Conservation (phyloP, 1,140 invertebrate genomes). For the Oedothorax gibbosus region DNA sequence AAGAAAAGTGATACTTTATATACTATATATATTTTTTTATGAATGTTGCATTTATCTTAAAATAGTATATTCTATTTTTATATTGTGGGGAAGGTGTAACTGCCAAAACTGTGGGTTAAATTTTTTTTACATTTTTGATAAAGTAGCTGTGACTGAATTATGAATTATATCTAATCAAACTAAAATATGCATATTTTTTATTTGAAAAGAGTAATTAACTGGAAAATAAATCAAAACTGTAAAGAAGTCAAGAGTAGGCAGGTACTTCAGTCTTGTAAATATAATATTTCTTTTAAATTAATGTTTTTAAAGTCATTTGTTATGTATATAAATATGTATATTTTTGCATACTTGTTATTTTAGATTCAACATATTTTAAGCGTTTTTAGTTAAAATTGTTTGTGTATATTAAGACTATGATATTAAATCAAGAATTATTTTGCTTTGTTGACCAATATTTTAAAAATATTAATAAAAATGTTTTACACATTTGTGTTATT, state of each 20-base stretch:
- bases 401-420: slow-evolving; percentile 5
- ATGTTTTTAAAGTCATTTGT: not conserved
- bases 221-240: too few relatives aligned
- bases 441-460: slow-evolving; percentile 20
- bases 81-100: not conserved
- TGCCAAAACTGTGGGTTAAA: not conserved
- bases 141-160: not conserved
- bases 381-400: not conserved
- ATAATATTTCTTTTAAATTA: slow-evolving; percentile 2
- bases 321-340: slow-evolving; percentile 30
- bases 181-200: slow-evolving; percentile 18
- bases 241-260: not conserved
- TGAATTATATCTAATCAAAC: slow-evolving; percentile 5
- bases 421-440: slow-evolving; percentile 3
- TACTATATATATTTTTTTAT: not conserved
- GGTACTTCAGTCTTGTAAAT: not conserved
- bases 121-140: not conserved
- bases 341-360: slow-evolving; percentile 12
- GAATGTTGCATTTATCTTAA: too few relatives aligned
- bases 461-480: slow-evolving; percentile 19
- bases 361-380: not conserved
- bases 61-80: too few relatives aligned
- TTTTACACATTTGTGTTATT: too few relatives aligned
- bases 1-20: not conserved
- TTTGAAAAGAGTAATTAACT: not conserved